phyloP scores from a whole-genome alignment of 2,888 invertebrate genomes.

The Dendrolimus pini region DNA sequence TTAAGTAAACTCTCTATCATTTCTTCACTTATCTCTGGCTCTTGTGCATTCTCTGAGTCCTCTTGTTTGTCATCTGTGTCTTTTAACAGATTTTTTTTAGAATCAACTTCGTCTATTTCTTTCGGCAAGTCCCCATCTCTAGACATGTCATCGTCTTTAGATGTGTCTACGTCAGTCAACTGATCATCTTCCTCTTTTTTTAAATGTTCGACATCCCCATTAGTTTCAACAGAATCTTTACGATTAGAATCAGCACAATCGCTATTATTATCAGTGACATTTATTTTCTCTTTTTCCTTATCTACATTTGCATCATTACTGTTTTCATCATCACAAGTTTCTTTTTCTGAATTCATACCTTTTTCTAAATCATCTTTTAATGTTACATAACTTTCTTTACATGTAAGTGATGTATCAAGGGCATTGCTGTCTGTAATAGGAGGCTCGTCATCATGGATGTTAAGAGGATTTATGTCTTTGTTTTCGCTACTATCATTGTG shows the following conservation, averaged over 20 bases:
- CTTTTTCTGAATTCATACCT: neutral
- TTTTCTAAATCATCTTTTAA: neutral
- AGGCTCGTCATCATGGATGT: slow-evolving; percentile 5
- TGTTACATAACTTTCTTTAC: neutral
- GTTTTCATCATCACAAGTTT: neutral
- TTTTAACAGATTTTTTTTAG: slow-evolving; percentile 1
- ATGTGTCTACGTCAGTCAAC: slow-evolving; percentile 5
- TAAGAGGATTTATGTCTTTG: slow-evolving; percentile 16
- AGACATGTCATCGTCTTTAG: slow-evolving; percentile 4
- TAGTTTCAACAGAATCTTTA: slow-evolving; percentile 1
- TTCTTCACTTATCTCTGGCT: slow-evolving; percentile 52
- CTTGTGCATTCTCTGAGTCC: slow-evolving; percentile 32
- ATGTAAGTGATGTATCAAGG: neutral
- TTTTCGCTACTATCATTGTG: slow-evolving; percentile 65
- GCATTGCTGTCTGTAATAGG: too few species aligned
- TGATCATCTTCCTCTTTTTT: slow-evolving; percentile 7
- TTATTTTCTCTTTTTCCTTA: slow-evolving; percentile 3
- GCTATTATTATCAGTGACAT: neutral
- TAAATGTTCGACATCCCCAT: slow-evolving; percentile 1
- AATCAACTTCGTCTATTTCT: slow-evolving; percentile 2
- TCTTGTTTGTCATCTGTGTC: slow-evolving; percentile 6
- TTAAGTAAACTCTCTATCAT: slow-evolving; percentile 50
- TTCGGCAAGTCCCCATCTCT: slow-evolving; percentile 7
- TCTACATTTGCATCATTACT: slow-evolving; percentile 2
- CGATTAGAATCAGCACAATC: neutral